phyloP scores from a whole-genome alignment of 2,888 invertebrate genomes.

The Ypsolopha scabrella region DNA sequence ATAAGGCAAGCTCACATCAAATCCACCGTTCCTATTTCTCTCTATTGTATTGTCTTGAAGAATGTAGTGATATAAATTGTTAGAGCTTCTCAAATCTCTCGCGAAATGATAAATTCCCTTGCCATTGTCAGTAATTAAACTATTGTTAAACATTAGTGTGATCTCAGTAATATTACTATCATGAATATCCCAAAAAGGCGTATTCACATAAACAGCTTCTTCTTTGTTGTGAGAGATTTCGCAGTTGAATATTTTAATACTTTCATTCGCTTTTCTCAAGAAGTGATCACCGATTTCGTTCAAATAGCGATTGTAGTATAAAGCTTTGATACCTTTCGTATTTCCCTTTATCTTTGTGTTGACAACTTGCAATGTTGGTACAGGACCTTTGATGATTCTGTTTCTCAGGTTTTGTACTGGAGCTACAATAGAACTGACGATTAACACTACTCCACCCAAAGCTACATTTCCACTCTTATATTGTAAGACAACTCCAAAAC shows the following conservation, averaged over 20 bases:
- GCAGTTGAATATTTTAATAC: slow-evolving; percentile 82
- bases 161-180: slow-evolving; percentile 91
- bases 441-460: slow-evolving; percentile 84
- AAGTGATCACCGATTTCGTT: slow-evolving; percentile 90
- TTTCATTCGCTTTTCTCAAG: slow-evolving; percentile 88
- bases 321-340: slow-evolving; percentile 81
- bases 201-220: slow-evolving; percentile 85
- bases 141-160: slow-evolving; percentile 88
- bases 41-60: slow-evolving; percentile 89
- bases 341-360: slow-evolving; percentile 86
- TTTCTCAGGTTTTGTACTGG: slow-evolving; percentile 81
- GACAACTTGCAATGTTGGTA: slow-evolving; percentile 79
- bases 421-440: slow-evolving; percentile 79
- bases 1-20: slow-evolving; percentile 90
- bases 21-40: slow-evolving; percentile 87
- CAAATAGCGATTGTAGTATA: slow-evolving; percentile 89
- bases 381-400: slow-evolving; percentile 81
- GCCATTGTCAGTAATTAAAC: slow-evolving; percentile 88
- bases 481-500: slow-evolving; percentile 82
- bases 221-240: slow-evolving; percentile 84
- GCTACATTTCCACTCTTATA: slow-evolving; percentile 85
- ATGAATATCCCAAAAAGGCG: slow-evolving; percentile 89
- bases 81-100: slow-evolving; percentile 93
- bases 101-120: slow-evolving; percentile 91
- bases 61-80: slow-evolving; percentile 97